These are phyloP conservation scores for Priocnemis perturbator DNA, from an alignment of 2,888 invertebrate genomes.

Conservation along the genomic window DNA sequence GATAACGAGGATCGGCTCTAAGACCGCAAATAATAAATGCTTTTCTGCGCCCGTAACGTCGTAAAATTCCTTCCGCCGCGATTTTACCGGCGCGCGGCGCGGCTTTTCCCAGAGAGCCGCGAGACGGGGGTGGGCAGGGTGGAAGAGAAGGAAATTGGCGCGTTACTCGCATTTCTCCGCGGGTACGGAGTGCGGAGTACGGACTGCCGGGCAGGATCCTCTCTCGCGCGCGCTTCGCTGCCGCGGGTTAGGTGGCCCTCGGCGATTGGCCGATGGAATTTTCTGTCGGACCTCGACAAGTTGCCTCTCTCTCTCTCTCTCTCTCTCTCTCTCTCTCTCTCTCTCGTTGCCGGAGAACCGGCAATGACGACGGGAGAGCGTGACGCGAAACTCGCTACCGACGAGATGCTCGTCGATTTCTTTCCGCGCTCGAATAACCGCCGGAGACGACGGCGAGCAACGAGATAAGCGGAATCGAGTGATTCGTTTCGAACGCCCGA, in stretches of 20 bases:
- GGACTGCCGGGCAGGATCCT: conserved; percentile 4
- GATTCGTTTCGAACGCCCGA: too few species aligned
- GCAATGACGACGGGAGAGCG: too few species aligned
- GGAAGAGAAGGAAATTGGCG: conserved; percentile 39
- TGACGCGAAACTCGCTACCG: too few species aligned
- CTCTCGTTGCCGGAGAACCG: background rate
- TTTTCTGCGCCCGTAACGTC: conserved; percentile 47
- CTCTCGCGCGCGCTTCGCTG: background rate
- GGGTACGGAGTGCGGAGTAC: background rate
- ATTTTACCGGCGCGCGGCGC: conserved; percentile 29
- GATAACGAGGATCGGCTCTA: conserved; percentile 59
- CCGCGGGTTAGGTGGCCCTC: too few species aligned
- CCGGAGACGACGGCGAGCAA: too few species aligned
- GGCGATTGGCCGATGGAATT: conserved; percentile 5
- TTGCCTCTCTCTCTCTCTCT: background rate
- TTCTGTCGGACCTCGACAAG: background rate
- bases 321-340: background rate
- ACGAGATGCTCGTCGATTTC: too few species aligned
- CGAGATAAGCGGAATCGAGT: too few species aligned
- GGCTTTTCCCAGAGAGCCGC: conserved; percentile 40
- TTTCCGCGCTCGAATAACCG: too few species aligned
- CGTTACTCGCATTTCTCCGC: conserved; percentile 33
- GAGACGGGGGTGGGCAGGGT: background rate
- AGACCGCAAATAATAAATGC: conserved; percentile 62
- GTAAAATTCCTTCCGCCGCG: conserved; percentile 48